Evolutionary conservation across 2,113 vertebrate species (phyloP), one percentile per base, ranked within the genome.

Genomic region (Ardeotis arabs): DNA sequence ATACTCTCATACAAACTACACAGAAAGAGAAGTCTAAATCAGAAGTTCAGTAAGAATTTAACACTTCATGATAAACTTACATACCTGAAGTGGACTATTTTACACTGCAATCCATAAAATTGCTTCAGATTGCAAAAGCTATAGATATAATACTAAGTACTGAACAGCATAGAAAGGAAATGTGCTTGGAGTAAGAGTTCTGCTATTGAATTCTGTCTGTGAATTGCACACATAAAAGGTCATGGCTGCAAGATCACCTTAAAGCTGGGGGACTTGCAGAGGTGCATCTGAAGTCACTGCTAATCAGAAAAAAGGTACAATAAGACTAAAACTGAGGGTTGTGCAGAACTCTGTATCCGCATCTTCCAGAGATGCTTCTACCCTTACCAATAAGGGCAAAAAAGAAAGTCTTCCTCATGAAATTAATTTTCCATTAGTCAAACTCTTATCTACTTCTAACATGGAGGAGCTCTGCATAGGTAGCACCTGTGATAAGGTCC

Each of bases 351-450:
- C 41, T 44, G 41, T 44, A 69, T n/a, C 17, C 63, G 5, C 29
- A 78, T 63, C 58, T 90, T 75, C 22, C 59, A 80, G 16, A 44
- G 15, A 45, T 19, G 18, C 14, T 70, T 87, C 24, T 84, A n/a
- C 52, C 21, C 17, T 78, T 79, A 62, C 1, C 3, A 20, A 60
- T 0, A 29, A 7, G 4, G 3, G 25, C 10, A 8, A 23, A 45
- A 52, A 58, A 50, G 7, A 27, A 27, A 24, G 2, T 15, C 16
- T 35, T 88, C 21, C 16, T 55, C 8, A 9, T 8, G n/a, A 11
- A 75, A 67, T 4, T 35, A 27, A 4, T 14, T 62, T 74, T 28
- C 52, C 27, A 23, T 44, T 50, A 84, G 13, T 20, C 19, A 49
- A 83, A 37, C 3, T 67, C 62, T 77, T 27, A 41, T 1, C 77